Conservation (phyloP, 2,888 invertebrate species). For the Caenorhabditis auriculariae region DNA sequence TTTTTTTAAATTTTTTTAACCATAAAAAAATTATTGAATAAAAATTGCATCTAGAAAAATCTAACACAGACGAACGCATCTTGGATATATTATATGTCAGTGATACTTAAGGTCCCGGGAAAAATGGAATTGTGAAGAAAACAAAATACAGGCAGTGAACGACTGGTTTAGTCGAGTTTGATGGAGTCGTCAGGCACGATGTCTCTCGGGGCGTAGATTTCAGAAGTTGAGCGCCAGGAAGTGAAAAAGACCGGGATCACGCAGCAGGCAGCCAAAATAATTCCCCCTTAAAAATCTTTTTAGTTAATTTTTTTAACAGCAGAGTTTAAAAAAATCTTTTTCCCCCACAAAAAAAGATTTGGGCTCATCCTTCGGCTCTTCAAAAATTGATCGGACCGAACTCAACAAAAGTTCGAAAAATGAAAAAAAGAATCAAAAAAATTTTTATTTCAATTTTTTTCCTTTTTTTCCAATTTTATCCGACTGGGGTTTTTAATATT, state of each 20-base stretch:
- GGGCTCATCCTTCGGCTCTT: neutral
- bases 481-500: neutral
- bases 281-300: slow-evolving; percentile 30
- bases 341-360: neutral
- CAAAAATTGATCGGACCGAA: too few species aligned
- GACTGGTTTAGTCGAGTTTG: slow-evolving; percentile 3
- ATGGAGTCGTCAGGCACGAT: slow-evolving; percentile 7
- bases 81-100: too few species aligned
- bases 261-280: slow-evolving; percentile 26
- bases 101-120: too few species aligned
- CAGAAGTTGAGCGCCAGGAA: slow-evolving; percentile 20
- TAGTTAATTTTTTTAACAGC: neutral
- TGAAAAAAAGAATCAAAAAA: too few species aligned
- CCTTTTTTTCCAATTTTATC: too few species aligned
- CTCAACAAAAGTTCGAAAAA: too few species aligned
- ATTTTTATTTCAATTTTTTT: too few species aligned
- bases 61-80: too few species aligned
- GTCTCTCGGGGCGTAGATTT: slow-evolving; percentile 21
- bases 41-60: slow-evolving; percentile 4
- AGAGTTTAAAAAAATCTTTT: neutral
- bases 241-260: slow-evolving; percentile 33
- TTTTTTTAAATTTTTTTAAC: slow-evolving; percentile 1
- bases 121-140: slow-evolving; percentile 3
- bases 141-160: neutral
- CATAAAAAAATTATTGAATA: slow-evolving; percentile 2